Conservation (phyloP, 2,113 vertebrate genomes). For the Opisthocomus hoazin region DNA sequence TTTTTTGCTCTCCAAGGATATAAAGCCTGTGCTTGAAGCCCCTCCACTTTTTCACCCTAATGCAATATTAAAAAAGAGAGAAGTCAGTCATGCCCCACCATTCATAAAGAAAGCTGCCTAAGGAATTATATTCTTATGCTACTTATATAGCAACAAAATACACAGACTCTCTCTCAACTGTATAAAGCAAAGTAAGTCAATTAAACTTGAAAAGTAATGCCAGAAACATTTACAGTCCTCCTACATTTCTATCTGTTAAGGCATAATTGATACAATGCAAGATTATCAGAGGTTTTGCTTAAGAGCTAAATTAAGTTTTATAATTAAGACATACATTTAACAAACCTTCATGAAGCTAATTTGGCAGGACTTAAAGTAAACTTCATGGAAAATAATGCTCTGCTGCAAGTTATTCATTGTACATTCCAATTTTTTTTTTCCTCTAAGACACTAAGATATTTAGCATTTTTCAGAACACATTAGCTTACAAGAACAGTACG, state of each 20-base stretch:
- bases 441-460: background rate
- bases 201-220: background rate
- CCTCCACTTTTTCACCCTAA: conserved; percentile 97
- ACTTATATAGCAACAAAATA: background rate
- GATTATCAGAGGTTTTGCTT: background rate
- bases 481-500: background rate
- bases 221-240: background rate
- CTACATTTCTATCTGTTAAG: background rate
- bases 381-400: background rate
- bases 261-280: background rate
- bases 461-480: background rate
- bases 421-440: background rate
- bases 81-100: background rate
- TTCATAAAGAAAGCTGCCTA: background rate
- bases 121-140: background rate
- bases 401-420: background rate
- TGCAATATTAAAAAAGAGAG: background rate
- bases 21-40: conserved; percentile 94
- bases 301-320: background rate
- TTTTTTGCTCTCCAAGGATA: conserved; percentile 99
- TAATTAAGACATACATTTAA: background rate
- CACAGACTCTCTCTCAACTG: background rate
- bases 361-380: background rate
- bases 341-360: background rate
- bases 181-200: background rate